These are phyloP conservation scores for Trichechus manatus DNA, from an alignment of 2,113 vertebrate species.

Conservation along the genomic window DNA sequence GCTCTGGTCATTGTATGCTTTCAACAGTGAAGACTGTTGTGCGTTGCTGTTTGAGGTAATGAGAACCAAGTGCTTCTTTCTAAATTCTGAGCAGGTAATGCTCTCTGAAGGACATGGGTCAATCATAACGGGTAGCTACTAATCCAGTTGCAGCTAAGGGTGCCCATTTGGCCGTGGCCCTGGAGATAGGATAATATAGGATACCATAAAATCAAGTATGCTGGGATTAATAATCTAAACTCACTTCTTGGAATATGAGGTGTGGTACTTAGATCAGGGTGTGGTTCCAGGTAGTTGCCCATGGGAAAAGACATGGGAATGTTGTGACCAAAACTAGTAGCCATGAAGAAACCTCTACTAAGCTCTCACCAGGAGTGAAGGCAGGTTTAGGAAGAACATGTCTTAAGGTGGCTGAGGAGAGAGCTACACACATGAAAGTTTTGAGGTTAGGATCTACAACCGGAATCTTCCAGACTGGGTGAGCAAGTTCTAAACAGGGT, in stretches of 20 bases:
- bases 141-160: neutral
- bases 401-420: neutral
- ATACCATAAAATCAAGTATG: too few species aligned
- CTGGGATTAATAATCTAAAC: neutral
- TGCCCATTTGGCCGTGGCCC: neutral
- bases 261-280: neutral
- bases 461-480: neutral
- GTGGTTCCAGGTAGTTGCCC: neutral
- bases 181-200: too few species aligned
- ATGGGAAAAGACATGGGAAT: neutral
- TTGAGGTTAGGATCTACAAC: rapidly evolving
- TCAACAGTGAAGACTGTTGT: neutral
- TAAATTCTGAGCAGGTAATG: neutral
- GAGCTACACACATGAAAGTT: neutral
- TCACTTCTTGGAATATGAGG: rapidly evolving
- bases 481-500: rapidly evolving
- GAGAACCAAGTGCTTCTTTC: neutral
- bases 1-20: neutral
- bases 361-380: neutral
- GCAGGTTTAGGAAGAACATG: neutral
- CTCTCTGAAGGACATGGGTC: neutral
- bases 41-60: rapidly evolving
- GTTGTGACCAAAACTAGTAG: rapidly evolving
- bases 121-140: neutral
- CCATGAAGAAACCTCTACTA: neutral